Evolutionary conservation across 2,113 vertebrate genomes (phyloP).

Genomic region (Ivindomyrus marchei): DNA sequence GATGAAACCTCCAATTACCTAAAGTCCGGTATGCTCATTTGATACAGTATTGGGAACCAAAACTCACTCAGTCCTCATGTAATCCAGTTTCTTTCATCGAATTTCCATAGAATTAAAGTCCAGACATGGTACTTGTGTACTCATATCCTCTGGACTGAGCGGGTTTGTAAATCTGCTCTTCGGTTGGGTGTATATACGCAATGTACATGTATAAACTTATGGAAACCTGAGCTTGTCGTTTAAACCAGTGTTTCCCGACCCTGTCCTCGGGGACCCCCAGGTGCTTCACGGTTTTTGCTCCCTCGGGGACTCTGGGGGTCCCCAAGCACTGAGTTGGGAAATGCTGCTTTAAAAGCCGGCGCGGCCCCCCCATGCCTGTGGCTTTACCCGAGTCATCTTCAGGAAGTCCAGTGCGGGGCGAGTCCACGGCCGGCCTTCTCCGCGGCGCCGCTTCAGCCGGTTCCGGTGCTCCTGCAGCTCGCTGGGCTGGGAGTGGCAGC

Average conservation of each 20-base stretch:
- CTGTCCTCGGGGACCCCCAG: background rate
- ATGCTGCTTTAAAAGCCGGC: background rate
- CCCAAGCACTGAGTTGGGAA: background rate
- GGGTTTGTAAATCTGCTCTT: background rate
- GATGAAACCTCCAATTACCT: background rate
- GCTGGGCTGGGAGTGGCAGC: conserved; percentile 66
- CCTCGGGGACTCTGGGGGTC: background rate
- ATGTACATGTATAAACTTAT: background rate
- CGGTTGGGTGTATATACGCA: no score
- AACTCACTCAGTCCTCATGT: background rate
- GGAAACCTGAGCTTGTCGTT: background rate
- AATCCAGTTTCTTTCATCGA: background rate
- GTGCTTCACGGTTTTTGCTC: background rate
- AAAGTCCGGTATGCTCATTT: background rate
- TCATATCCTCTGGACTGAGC: background rate
- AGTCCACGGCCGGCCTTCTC: conserved; percentile 59
- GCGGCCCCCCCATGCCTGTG: background rate
- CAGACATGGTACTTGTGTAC: background rate
- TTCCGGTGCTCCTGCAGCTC: conserved; percentile 59
- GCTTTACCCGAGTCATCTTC: conserved; percentile 73
- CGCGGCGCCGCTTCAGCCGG: conserved; percentile 58
- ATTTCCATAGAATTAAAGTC: background rate
- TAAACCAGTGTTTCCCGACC: background rate
- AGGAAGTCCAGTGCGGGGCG: conserved; percentile 68
- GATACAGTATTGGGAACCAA: background rate